Evolutionary conservation across 2,797 vertebrate genomes (phyloP).

Genomic region (Bradypus variegatus): DNA sequence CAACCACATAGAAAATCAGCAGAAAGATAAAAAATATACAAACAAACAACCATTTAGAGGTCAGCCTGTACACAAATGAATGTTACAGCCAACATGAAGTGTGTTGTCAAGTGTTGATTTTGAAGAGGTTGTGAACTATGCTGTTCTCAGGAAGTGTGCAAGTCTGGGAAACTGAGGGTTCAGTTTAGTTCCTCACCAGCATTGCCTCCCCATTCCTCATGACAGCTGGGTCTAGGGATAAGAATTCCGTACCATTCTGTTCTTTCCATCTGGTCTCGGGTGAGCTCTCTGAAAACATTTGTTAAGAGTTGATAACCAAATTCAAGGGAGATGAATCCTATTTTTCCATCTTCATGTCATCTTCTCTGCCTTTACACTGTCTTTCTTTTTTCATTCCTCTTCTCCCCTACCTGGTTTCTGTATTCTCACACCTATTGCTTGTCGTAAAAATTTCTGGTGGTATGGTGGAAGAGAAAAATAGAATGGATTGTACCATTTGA

Average conservation of each 20-base stretch:
- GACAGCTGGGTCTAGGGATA: neutral
- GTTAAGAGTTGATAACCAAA: constrained; percentile 1
- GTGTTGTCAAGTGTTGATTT: neutral
- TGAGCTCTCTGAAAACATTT: neutral
- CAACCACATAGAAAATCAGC: neutral
- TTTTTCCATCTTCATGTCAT: neutral
- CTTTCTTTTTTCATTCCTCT: neutral
- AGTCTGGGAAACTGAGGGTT: neutral
- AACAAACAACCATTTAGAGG: neutral
- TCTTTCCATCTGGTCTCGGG: constrained; percentile 7
- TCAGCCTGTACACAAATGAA: neutral
- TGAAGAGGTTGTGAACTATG: neutral
- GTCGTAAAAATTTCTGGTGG: neutral
- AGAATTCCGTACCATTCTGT: neutral
- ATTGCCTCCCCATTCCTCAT: neutral
- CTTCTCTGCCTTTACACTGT: neutral
- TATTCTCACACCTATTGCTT: neutral
- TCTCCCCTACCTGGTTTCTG: neutral
- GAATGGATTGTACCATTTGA: constrained; percentile 4
- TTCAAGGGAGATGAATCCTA: neutral
- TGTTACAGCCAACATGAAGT: neutral
- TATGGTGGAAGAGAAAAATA: neutral
- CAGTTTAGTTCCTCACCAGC: neutral
- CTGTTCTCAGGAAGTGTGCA: neutral
- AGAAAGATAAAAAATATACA: neutral